Evolutionary conservation across 1,140 invertebrate genomes (phyloP), one percentile per base, ranked within the genome.

Genomic region (Cheumatopsyche charites): DNA sequence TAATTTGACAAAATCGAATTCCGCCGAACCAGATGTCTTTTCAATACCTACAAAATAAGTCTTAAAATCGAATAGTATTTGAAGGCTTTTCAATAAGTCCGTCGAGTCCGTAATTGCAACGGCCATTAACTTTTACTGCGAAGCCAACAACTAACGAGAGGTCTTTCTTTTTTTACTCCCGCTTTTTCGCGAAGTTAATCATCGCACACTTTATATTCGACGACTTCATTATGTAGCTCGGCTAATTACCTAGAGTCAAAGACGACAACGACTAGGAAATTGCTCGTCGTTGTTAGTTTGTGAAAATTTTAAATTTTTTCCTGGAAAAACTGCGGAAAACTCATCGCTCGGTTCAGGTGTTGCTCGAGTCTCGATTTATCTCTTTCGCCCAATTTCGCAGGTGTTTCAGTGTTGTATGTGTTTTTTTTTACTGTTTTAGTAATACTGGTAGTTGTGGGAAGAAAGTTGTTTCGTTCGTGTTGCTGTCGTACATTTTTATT

Each of bases 311-410:
- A 3, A 3, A 9, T 7, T 2, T 47, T 47, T 15, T 47, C 15
- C 2, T 3, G 43, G 15, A 47, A 47, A 47, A 47, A 47, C 43
- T 4, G 12, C 12, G 43, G 15, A 12, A 15, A 15, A 47, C 43
- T 5, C 41, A 12, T 42, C 41, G 5, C 41, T 2, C 29, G 17
- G 63, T 66, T 12, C 63, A 66, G 63, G 63, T 66, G 63, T 66
- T 66, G 7, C 63, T 47, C 23, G 7, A 47, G 15, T 47, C 9
- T 26, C 68, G 26, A 70, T 70, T 70, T 70, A 70, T 70, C 68
- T 70, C 58, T 70, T 62, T 42, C 55, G 26, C 68, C 58, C 68
- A 70, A 70, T 70, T 70, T 70, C 68, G 25, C 68, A 70, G 68
- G 26, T 70, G 49, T 61, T 62, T 70, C 29, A n/a, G n/a, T n/a